Percentiles rank a stretch among this genome's conserved stretches.
Evolutionary conservation across 2,113 vertebrate species (phyloP).

Genomic region (Spea multiplicata): DNA sequence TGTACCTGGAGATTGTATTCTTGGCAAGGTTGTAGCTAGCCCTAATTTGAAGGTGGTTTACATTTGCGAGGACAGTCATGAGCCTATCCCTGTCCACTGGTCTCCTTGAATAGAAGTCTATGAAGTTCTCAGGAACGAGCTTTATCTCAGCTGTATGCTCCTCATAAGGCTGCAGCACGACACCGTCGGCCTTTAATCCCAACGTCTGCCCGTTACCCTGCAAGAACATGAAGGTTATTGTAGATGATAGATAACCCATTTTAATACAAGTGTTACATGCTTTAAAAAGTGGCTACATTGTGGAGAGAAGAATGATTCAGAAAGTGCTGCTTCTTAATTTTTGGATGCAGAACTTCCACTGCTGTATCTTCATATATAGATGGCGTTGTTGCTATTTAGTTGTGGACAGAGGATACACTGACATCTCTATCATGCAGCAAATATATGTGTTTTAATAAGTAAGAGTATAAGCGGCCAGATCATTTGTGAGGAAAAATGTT

Average conservation of each 20-base stretch:
- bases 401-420: too few species aligned
- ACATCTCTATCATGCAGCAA: too few species aligned
- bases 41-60: conserved; percentile 76
- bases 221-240: not conserved
- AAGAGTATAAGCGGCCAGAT: too few species aligned
- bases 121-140: conserved; percentile 68
- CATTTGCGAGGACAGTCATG: conserved; percentile 76
- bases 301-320: too few species aligned
- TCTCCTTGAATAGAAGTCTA: conserved; percentile 64
- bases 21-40: conserved; percentile 73
- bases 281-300: too few species aligned
- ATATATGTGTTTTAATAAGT: too few species aligned
- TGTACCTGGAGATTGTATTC: conserved; percentile 71
- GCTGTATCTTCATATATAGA: too few species aligned
- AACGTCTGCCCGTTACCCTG: conserved; percentile 79
- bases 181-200: conserved; percentile 63
- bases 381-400: too few species aligned
- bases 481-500: not conserved
- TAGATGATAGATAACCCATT: too few species aligned
- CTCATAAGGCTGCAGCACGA: conserved; percentile 73
- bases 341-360: too few species aligned
- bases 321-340: too few species aligned
- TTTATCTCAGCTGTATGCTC: conserved; percentile 66
- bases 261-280: too few species aligned
- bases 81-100: conserved; percentile 73